Evolutionary conservation across 2,888 invertebrate genomes (phyloP), one percentile per base, ranked within the genome.

Genomic region (Meghimatium bilineatum): DNA sequence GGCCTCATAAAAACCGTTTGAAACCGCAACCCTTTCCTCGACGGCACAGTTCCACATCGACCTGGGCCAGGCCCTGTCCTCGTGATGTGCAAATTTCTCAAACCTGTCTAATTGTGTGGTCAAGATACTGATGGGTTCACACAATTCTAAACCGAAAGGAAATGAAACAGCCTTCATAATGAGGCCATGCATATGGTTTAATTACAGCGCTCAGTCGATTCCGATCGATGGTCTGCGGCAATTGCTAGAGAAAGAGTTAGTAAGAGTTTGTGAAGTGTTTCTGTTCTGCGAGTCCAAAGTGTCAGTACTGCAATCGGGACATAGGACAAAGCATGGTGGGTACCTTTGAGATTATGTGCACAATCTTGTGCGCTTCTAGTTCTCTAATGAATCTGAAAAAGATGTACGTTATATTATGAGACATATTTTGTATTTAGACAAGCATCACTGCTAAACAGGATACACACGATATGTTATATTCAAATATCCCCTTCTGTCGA

Each of bases 61-160:
- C 71, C 72, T 12, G 71, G 17, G 44, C 69, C 38, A 14, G 74
- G 52, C 56, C 49, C 74, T 74, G 81, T 81, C 81, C 74, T 32
- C 29, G 36, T 29, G 81, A 81, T 81, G 60, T 81, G 81, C 75
- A 74, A 72, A 81, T 81, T 81, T 81, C 81, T 81, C 81, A 74
- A 81, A 81, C 72, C 81, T 74, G 81, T 74, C 38, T 63, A 44
- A 81, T 74, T 74, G 75, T 38, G 34, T 81, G 81, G 81, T 81
- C 81, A 81, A 81, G 81, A 38, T 74, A 81, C 56, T 75, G 63
- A 81, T 60, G 44, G 23, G 75, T 12, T 2, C 71, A n/a, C 36
- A 56, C 52, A 49, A 80, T 38, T 80, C 72, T 10, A 63, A 63
- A 80, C 80, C 72, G 34, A 69, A 71, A 72, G 80, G 72, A 80